Conservation (phyloP, 1,140 invertebrate genomes). For the Drosophila eugracilis region DNA sequence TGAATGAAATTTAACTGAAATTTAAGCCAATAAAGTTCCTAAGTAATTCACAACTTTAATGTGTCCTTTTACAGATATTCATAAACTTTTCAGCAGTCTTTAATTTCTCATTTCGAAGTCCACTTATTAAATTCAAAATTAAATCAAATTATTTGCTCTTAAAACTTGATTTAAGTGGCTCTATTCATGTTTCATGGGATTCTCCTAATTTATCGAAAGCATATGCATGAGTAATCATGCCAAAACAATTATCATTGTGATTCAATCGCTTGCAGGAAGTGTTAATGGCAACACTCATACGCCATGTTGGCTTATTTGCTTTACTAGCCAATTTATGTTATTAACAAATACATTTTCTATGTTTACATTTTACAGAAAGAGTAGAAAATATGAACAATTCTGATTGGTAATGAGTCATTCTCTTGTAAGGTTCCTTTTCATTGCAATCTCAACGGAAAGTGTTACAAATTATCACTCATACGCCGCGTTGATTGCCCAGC, state of each 20-base stretch:
- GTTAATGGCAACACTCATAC: not conserved
- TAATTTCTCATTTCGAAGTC: too few relatives aligned
- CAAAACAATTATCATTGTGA: not conserved
- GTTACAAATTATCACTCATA: constrained; percentile 39
- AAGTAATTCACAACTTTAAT: too few relatives aligned
- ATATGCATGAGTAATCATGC: constrained; percentile 1
- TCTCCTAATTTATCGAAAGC: not conserved
- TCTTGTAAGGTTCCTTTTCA: too few relatives aligned
- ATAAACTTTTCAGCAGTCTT: too few relatives aligned
- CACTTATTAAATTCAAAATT: too few relatives aligned
- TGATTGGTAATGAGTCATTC: too few relatives aligned
- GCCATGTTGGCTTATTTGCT: not conserved
- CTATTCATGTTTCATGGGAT: not conserved
- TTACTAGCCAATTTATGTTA: not conserved
- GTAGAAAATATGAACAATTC: too few relatives aligned
- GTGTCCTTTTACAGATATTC: too few relatives aligned
- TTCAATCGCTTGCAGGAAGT: not conserved
- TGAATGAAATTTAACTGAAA: not conserved
- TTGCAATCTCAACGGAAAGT: constrained; percentile 6
- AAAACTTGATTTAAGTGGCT: too few relatives aligned
- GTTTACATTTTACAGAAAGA: too few relatives aligned
- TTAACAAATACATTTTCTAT: not conserved
- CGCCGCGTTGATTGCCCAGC: constrained; percentile 26
- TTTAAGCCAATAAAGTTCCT: too few relatives aligned
- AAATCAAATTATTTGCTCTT: too few relatives aligned